These are phyloP conservation scores for Heterodera schachtii DNA, from an alignment of 1,140 invertebrate species.

Conservation along the genomic window DNA sequence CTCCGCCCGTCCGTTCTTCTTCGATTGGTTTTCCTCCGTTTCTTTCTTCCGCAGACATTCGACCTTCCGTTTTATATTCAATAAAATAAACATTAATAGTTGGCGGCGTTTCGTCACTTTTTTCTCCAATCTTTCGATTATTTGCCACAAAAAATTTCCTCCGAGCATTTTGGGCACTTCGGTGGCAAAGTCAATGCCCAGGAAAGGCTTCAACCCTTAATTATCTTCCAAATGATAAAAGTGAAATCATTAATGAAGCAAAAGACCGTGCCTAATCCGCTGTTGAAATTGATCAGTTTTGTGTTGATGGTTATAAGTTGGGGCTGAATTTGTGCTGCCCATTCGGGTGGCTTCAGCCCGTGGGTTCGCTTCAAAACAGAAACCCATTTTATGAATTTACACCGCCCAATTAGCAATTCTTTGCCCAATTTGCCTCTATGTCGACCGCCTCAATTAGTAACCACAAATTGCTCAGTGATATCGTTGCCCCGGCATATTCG, in stretches of 20 bases:
- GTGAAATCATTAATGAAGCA: neutral
- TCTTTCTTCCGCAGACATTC: constrained; percentile 30
- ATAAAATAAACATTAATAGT: neutral
- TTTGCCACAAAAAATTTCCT: constrained; percentile 27
- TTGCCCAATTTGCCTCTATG: constrained; percentile 24
- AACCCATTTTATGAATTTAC: neutral
- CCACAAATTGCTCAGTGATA: constrained; percentile 31
- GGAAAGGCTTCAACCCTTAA: constrained; percentile 19
- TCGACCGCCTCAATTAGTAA: constrained; percentile 20
- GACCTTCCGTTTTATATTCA: neutral
- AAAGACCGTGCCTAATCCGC: constrained; percentile 5
- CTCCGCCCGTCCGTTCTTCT: neutral
- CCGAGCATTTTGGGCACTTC: constrained; percentile 35
- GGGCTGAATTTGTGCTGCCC: constrained; percentile 21
- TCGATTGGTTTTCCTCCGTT: neutral
- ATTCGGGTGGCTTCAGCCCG: constrained; percentile 28
- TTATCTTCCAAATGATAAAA: neutral
- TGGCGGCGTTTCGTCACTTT: constrained; percentile 4
- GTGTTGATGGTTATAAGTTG: constrained; percentile 19
- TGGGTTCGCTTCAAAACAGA: constrained; percentile 19
- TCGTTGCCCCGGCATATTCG: constrained; percentile 25
- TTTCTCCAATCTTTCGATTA: constrained; percentile 32
- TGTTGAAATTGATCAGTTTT: constrained; percentile 21
- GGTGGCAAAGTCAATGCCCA: constrained; percentile 23
- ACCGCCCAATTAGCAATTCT: neutral